Base-by-base conservation (phyloP, 2,113 vertebrate genomes). In the Pollachius pollachius region DNA sequence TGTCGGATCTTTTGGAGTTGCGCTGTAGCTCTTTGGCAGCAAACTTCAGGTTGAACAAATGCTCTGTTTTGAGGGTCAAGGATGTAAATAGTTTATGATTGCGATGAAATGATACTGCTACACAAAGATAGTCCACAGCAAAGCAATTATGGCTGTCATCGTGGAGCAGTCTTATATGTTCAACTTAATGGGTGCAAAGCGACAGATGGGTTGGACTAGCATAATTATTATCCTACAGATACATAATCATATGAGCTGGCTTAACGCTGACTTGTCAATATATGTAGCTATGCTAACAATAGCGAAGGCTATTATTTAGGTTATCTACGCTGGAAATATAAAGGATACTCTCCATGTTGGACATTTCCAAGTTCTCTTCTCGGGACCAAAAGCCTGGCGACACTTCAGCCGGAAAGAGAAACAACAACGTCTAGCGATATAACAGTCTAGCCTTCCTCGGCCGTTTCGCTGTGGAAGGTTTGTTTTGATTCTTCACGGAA, bases 41-140 rank as follows among this genome's bases (percentile, higher is more conserved):
- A 90, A 95, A 95, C 73, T 94, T 96, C 77, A 95, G 88, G 71
- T 95, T 96, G 76, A 96, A 95, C 63, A 95, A 81, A 16, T 95
- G 89, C 57, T 95, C 94, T 95, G 80, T 30, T 64, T 69, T 21
- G 9, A 23, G 16, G 8, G 78, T 89, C 54, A 87, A 85, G 78
- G 84, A 34, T 7, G 30, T 34, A 34, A 34, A 34, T 34, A 34
- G 30, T 5, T 34, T 34, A 34, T 5, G 30, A 34, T 5, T 34
- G 30, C 30, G 30, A 34, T 34, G 30, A 34, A 34, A 34, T 5
- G 30, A 34, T 34, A 34, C 30, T 34, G 30, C 4, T 34, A 34
- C 30, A 34, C 30, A 34, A 2, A 34, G 4, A 34, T 34, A 34
- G 6, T 34, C 30, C 30, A 34, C 30, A 5, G 30, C 30, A 34